Evolutionary conservation across 2,797 vertebrate species (phyloP).

Genomic region (Prunella strophiata): DNA sequence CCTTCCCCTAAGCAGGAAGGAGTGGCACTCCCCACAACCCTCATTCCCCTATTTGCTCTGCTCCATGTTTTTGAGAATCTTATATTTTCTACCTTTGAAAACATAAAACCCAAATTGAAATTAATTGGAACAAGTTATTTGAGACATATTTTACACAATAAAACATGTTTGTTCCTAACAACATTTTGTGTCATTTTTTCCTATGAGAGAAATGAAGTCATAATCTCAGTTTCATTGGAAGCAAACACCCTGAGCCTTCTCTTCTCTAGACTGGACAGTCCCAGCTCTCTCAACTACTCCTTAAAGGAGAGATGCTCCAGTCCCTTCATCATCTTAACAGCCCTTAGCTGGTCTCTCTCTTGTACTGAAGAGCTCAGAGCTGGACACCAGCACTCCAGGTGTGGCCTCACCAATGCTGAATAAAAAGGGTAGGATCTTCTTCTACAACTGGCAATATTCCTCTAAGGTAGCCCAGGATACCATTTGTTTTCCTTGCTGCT

Average conservation of each 20-base stretch:
- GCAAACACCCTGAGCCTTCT: background rate
- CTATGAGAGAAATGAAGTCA: background rate
- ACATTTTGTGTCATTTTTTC: background rate
- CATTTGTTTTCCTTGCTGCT: background rate
- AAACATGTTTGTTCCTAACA: background rate
- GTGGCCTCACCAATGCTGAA: accelerated
- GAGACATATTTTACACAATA: background rate
- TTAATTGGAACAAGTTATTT: background rate
- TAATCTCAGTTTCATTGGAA: background rate
- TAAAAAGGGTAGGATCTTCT: background rate
- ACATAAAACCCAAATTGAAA: background rate
- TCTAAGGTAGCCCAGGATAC: background rate
- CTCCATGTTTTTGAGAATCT: background rate
- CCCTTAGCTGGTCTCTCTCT: background rate
- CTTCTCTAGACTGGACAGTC: background rate
- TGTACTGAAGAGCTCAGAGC: background rate
- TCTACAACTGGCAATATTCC: background rate
- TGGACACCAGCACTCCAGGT: background rate
- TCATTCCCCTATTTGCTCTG: background rate
- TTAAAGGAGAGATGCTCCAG: background rate
- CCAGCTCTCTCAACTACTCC: background rate
- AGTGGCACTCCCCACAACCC: background rate
- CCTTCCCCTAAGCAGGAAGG: background rate
- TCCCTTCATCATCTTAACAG: background rate
- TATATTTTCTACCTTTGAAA: background rate